Base-by-base conservation (phyloP, 2,797 vertebrate genomes). In the Melanotaenia trifasciata region DNA sequence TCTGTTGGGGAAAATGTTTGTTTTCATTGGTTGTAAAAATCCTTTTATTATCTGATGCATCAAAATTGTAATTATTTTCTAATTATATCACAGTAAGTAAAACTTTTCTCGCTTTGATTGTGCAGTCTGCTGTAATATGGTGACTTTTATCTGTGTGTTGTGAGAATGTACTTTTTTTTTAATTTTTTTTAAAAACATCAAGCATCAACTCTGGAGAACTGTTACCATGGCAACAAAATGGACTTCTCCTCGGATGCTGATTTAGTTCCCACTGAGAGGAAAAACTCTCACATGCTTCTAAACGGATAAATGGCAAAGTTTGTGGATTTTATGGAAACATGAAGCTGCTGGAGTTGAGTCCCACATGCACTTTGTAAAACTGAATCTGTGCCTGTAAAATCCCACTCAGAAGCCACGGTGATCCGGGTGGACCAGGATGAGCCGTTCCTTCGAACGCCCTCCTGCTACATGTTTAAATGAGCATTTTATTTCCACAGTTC, bases 91-190 rank as follows among this genome's bases (percentile, higher is more conserved):
- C 33, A 43, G 24, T 60, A 20, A 50, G 51, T 62, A 16, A 14
- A 14, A 14, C 40, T 43, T 43, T 16, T 43, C 40, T 16, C 1
- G 4, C 14, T 43, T 43, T 43, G 40, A n/a, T 66, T 62, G 59
- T 67, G 47, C 13, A 35, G 62, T 58, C 45, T 64, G 72, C 72
- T 78, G 56, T 64, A 70, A 72, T 70, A 58, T 50, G 74, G n/a
- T 24, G n/a, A 74, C 35, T 79, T 82, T 74, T 76, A 77, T 26
- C 47, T 79, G 9, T 67, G 64, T 72, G 72, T 76, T 58, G 59
- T 70, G 40, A 65, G 36, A 65, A 66, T 58, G 64, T 38, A 40
- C 36, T 33, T 33, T 33, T 33, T 35, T 30, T 61, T 40, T 72
- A n/a, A n/a, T 74, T 68, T 53, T 62, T 3, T 36, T 65, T 45